Evolutionary conservation across 2,888 invertebrate genomes (phyloP).

Genomic region (Rosalia funebris): DNA sequence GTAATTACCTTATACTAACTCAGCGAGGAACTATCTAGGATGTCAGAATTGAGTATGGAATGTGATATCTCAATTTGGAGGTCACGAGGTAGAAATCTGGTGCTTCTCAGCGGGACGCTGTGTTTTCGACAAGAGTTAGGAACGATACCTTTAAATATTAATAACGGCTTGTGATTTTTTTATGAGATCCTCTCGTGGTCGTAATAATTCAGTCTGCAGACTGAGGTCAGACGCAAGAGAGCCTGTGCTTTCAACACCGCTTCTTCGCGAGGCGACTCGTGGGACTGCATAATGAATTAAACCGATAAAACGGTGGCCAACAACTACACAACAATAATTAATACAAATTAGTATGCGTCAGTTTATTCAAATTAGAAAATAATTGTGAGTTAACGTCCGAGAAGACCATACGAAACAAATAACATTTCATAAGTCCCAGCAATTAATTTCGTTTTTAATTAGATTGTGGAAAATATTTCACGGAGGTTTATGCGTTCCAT

Average conservation of each 20-base stretch:
- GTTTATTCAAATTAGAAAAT: slow-evolving; percentile 25
- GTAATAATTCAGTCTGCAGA: slow-evolving; percentile 35
- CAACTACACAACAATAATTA: slow-evolving; percentile 44
- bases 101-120: background rate
- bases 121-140: background rate
- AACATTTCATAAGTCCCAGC: slow-evolving; percentile 16
- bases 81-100: background rate
- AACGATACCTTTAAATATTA: slow-evolving; percentile 17
- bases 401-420: background rate
- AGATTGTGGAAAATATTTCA: slow-evolving; percentile 11
- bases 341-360: slow-evolving; percentile 48
- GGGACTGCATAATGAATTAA: slow-evolving; percentile 12
- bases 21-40: no score
- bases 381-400: slow-evolving; percentile 7
- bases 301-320: slow-evolving; percentile 1
- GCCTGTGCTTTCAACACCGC: slow-evolving; percentile 21
- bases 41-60: no score
- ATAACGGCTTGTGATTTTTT: slow-evolving; percentile 21
- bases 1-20: no score
- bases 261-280: background rate
- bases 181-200: slow-evolving; percentile 27
- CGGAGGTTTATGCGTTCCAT: slow-evolving; percentile 27
- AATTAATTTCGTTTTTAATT: slow-evolving; percentile 25
- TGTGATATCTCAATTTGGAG: slow-evolving; percentile 9
- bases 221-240: slow-evolving; percentile 35